Percentiles rank a stretch among this genome's conserved stretches.
phyloP scores from a whole-genome alignment of 1,140 invertebrate genomes.

The Tetragnatha versicolor region DNA sequence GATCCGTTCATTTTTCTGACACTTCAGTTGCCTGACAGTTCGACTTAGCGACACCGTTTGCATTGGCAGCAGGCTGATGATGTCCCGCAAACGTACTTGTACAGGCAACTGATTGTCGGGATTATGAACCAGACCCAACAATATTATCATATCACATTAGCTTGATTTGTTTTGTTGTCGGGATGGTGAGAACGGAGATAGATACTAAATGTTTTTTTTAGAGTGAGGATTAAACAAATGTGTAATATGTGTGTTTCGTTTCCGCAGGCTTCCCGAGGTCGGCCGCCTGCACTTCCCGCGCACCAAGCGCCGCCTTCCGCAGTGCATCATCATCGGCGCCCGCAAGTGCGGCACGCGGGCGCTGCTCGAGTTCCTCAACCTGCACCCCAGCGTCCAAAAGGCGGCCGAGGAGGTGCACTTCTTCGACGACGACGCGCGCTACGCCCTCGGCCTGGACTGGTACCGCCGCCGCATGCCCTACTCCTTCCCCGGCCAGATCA shows the following conservation, averaged over 20 bases:
- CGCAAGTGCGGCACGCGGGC: constrained; percentile 67
- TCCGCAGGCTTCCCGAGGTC: constrained; percentile 2
- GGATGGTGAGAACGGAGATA: too few species aligned
- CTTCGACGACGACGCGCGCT: constrained; percentile 65
- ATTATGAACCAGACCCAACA: too few species aligned
- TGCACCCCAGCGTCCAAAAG: constrained; percentile 64
- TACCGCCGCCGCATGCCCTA: constrained; percentile 67
- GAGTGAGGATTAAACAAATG: background rate
- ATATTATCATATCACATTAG: too few species aligned
- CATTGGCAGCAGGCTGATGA: too few species aligned
- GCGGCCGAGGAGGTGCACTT: constrained; percentile 66
- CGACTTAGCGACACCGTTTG: too few species aligned
- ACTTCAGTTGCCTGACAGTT: too few species aligned
- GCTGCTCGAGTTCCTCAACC: constrained; percentile 65
- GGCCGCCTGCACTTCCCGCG: constrained; percentile 48
- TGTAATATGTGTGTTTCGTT: background rate
- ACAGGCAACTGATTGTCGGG: too few species aligned
- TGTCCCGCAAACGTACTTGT: too few species aligned
- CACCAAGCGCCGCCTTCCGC: constrained; percentile 61
- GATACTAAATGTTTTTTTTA: background rate
- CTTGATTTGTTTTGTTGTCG: too few species aligned
- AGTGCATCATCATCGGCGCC: constrained; percentile 66
- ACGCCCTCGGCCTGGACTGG: constrained; percentile 64
- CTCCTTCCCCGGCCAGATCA: constrained; percentile 65
- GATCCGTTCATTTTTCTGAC: too few species aligned